A percentile compares a stretch with the other conserved stretches of the same genome.
Conservation (phyloP, 2,113 vertebrate species). For the Notechis scutatus region DNA sequence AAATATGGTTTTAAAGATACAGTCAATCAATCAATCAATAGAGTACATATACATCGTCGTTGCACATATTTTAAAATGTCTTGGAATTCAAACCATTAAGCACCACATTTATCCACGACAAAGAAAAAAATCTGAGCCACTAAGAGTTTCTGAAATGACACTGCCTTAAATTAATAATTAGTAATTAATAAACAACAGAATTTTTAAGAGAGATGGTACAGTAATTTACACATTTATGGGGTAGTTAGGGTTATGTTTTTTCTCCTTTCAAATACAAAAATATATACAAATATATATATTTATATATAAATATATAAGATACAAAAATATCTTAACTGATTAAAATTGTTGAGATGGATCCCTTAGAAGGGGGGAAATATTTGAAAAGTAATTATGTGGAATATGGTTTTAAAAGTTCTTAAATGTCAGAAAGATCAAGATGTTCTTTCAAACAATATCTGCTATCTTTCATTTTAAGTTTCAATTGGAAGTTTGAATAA, state of each 20-base stretch:
- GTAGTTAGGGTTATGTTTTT: neutral
- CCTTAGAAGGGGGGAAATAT: neutral
- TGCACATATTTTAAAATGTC: neutral
- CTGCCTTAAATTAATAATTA: neutral
- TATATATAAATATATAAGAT: neutral
- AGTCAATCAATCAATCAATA: neutral
- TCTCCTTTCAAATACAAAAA: neutral
- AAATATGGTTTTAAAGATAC: neutral
- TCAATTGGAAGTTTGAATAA: slow-evolving; percentile 8
- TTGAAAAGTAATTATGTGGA: slow-evolving; percentile 24
- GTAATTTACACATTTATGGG: neutral
- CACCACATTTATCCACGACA: neutral
- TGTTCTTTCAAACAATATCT: slow-evolving; percentile 3
- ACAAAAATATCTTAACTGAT: neutral
- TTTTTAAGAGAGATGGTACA: neutral
- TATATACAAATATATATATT: too few relatives aligned
- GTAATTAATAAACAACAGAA: neutral
- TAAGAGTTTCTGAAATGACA: neutral
- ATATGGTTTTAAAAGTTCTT: neutral
- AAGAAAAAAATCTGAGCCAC: neutral
- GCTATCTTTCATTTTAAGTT: slow-evolving; percentile 12
- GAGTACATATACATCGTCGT: neutral
- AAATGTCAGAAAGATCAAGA: slow-evolving; percentile 21
- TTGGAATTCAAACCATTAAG: neutral
- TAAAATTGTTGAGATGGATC: neutral